These are phyloP conservation scores for Ganaspis sp. DNA, from an alignment of 1,140 invertebrate species.

Conservation along the genomic window DNA sequence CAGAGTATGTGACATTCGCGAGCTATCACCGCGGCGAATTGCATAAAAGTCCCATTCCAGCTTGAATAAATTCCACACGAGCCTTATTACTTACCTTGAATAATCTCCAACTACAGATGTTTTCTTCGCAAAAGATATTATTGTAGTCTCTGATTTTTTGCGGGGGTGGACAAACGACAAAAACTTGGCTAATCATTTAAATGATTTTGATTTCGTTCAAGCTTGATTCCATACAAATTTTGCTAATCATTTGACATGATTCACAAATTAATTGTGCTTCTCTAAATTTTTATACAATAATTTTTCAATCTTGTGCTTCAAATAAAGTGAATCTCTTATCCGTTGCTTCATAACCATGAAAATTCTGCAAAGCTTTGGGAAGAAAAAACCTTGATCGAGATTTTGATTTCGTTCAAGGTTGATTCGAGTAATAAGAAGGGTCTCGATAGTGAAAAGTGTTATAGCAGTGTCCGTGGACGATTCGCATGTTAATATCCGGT, in stretches of 20 bases:
- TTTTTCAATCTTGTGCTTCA: background rate
- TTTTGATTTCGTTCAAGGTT: conserved; percentile 36
- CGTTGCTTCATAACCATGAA: background rate
- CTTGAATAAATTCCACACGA: conserved; percentile 21
- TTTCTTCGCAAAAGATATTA: background rate
- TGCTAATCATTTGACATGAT: too few relatives aligned
- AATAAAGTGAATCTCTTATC: background rate
- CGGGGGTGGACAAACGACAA: background rate
- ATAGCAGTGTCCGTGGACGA: conserved; percentile 66
- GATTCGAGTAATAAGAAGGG: conserved; percentile 17
- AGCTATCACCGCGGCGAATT: conserved; percentile 26
- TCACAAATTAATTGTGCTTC: too few relatives aligned
- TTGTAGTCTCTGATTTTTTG: background rate
- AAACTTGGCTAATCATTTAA: too few relatives aligned
- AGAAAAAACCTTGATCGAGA: conserved; percentile 39
- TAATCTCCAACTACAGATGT: background rate
- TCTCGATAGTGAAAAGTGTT: conserved; percentile 50
- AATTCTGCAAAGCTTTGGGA: background rate
- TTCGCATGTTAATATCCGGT: conserved; percentile 74
- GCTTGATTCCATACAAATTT: too few relatives aligned
- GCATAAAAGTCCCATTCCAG: conserved; percentile 22
- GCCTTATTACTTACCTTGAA: conserved; percentile 20
- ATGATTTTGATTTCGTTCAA: too few relatives aligned
- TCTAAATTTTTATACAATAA: too few relatives aligned
- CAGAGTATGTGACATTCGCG: conserved; percentile 18